Evolutionary conservation across 2,797 vertebrate genomes (phyloP).

Genomic region (Sebastes hopkinsi): DNA sequence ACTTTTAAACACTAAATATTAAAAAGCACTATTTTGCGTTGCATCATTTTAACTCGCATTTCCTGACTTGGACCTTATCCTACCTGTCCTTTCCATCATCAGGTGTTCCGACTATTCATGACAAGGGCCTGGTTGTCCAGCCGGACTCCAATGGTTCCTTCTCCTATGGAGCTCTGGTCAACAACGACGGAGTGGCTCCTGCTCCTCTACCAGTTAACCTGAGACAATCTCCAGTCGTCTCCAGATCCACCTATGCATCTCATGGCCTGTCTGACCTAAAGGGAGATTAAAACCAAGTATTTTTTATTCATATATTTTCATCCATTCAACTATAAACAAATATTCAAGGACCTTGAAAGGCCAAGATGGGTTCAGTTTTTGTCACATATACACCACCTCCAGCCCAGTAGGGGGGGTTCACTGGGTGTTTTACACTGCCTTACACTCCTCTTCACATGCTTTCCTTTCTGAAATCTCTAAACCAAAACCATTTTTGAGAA

Average conservation of each 20-base stretch:
- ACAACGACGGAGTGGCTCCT: constrained; percentile 87
- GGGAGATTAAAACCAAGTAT: constrained; percentile 81
- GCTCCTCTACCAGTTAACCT: constrained; percentile 81
- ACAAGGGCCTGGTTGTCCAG: constrained; percentile 87
- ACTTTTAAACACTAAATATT: not conserved
- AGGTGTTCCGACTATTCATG: constrained; percentile 93
- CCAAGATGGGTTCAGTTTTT: not conserved
- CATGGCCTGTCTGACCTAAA: constrained; percentile 80
- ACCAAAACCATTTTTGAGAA: not conserved
- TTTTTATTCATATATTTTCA: not conserved
- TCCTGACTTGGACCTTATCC: not conserved
- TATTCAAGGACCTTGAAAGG: constrained; percentile 26
- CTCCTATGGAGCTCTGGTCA: constrained; percentile 94
- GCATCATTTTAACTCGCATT: not conserved
- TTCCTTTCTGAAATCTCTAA: not conserved
- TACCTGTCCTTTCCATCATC: constrained; percentile 9
- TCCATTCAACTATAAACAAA: not conserved
- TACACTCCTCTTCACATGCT: not conserved
- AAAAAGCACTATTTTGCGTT: not conserved
- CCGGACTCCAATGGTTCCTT: constrained; percentile 92
- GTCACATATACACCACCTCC: not conserved
- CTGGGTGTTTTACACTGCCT: constrained; percentile 1
- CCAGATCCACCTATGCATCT: constrained; percentile 58
- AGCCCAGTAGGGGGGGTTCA: not conserved
- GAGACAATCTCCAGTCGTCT: constrained; percentile 73